A percentile compares a stretch with the other conserved stretches of the same genome.
These are phyloP conservation scores for Gadopsis bispinosus DNA, from an alignment of 2,797 vertebrate species.

Conservation along the genomic window DNA sequence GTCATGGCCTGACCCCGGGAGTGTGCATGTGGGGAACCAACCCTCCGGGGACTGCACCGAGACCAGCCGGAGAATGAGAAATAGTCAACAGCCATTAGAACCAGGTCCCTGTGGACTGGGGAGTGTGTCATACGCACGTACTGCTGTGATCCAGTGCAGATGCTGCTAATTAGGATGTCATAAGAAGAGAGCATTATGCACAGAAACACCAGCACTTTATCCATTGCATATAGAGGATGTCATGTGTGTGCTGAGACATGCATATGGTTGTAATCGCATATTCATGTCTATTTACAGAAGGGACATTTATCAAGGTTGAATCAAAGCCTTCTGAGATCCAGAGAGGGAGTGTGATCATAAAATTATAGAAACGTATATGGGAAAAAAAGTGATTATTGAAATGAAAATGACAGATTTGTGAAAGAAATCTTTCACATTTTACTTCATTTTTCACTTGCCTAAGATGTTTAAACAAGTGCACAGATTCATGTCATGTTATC, in stretches of 20 bases:
- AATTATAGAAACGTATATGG: not conserved
- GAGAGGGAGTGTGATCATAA: not conserved
- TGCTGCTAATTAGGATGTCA: constrained; percentile 51
- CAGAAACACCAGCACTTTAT: constrained; percentile 35
- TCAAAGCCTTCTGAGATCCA: constrained; percentile 6
- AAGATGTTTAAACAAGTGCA: not conserved
- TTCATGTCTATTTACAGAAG: constrained; percentile 37
- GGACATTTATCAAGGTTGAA: constrained; percentile 38
- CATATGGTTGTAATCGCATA: constrained; percentile 17
- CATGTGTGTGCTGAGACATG: constrained; percentile 38
- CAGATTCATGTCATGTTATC: not conserved
- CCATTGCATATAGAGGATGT: constrained; percentile 23
- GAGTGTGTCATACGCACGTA: constrained; percentile 27
- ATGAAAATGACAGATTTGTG: not conserved
- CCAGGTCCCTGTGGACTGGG: constrained; percentile 36
- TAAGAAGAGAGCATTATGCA: constrained; percentile 40
- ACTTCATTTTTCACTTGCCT: not conserved
- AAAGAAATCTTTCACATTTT: not conserved
- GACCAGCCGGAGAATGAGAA: constrained; percentile 34
- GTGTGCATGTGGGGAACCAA: constrained; percentile 10
- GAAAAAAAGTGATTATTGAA: not conserved
- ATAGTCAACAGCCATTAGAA: constrained; percentile 29
- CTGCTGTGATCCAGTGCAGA: constrained; percentile 23
- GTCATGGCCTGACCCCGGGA: constrained; percentile 36
- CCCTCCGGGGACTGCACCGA: constrained; percentile 25